Evolutionary conservation across 2,113 vertebrate genomes (phyloP).

Genomic region (Capricornis sumatraensis): DNA sequence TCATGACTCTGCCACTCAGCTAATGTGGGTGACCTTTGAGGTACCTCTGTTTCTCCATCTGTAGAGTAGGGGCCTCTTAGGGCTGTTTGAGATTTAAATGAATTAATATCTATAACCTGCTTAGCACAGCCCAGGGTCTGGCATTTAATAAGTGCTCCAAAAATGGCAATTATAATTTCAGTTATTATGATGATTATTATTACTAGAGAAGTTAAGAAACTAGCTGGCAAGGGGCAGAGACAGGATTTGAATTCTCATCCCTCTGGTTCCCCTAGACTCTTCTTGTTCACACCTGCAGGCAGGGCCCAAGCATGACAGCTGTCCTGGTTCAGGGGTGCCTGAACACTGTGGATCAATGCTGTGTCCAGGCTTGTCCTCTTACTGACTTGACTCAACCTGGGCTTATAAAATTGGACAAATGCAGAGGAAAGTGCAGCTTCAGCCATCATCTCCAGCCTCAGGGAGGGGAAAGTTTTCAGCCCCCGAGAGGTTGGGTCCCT

Average conservation of each 20-base stretch:
- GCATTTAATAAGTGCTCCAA: not conserved
- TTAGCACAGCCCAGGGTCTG: not conserved
- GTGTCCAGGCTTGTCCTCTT: not conserved
- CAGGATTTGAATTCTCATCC: not conserved
- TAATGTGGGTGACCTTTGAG: not conserved
- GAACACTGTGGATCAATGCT: fast-evolving
- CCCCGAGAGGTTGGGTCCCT: not conserved
- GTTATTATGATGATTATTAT: not conserved
- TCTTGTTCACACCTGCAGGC: not conserved
- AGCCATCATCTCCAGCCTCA: not conserved
- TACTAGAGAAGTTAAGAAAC: not conserved
- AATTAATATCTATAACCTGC: not conserved
- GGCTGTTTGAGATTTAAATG: not conserved
- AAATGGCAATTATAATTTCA: not conserved
- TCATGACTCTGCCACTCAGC: not conserved
- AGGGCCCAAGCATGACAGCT: not conserved
- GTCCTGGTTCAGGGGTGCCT: not conserved
- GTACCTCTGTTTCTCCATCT: not conserved
- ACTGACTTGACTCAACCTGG: not conserved
- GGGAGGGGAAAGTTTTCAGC: not conserved
- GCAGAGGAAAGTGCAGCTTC: not conserved
- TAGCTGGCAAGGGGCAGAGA: not conserved
- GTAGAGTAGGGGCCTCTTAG: not conserved
- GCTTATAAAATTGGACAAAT: not conserved
- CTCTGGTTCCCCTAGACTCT: not conserved